Evolutionary conservation across 2,797 vertebrate species (phyloP).

Genomic region (Sphenopsis melanotis): DNA sequence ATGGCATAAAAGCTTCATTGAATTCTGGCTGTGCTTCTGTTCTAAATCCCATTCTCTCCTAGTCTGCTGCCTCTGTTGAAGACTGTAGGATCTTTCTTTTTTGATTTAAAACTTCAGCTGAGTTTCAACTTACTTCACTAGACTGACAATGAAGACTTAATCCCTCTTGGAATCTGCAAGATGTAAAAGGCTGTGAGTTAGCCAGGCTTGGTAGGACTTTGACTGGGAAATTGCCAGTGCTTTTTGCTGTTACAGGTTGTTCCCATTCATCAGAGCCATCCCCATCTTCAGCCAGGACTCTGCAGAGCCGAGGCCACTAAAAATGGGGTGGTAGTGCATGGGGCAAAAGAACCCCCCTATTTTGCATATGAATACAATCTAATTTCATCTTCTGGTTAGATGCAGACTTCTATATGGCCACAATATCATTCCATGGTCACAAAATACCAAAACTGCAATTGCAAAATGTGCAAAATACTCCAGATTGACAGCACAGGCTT

Average conservation of each 20-base stretch:
- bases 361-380: neutral
- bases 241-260: neutral
- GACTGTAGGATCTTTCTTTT: conserved; percentile 6
- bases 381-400: neutral
- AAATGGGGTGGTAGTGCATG: fast-evolving
- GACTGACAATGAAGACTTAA: conserved; percentile 61
- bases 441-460: neutral
- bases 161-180: conserved; percentile 49
- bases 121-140: conserved; percentile 48
- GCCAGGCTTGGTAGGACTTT: neutral
- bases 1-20: conserved; percentile 30
- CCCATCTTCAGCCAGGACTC: neutral
- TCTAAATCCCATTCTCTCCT: conserved; percentile 42
- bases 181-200: conserved; percentile 10
- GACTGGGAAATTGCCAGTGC: neutral
- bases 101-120: conserved; percentile 43
- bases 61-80: conserved; percentile 4
- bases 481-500: neutral
- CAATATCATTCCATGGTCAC: neutral
- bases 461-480: neutral
- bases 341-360: neutral
- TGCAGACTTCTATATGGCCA: neutral
- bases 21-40: conserved; percentile 49
- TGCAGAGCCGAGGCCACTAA: neutral
- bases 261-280: neutral